phyloP scores from a whole-genome alignment of 2,888 invertebrate species.

The Lathronympha strigana region DNA sequence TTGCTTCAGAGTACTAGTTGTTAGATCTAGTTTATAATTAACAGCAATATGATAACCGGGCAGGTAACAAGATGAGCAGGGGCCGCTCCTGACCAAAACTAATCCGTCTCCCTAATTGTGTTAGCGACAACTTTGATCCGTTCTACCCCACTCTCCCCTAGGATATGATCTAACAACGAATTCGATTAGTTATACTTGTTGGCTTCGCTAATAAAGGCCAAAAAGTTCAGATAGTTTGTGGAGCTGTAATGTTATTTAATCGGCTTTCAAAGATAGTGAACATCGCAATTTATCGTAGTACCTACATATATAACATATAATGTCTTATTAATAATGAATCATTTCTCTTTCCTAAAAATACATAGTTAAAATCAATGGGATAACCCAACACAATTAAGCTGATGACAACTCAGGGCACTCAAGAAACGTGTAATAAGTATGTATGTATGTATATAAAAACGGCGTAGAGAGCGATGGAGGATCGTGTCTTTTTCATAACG shows the following conservation, averaged over 20 bases:
- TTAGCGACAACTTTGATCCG: slow-evolving; percentile 83
- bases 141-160: slow-evolving; percentile 62
- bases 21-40: slow-evolving; percentile 54
- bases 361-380: too few relatives aligned
- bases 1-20: not conserved
- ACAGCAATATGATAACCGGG: slow-evolving; percentile 56
- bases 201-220: slow-evolving; percentile 74
- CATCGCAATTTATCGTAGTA: not conserved
- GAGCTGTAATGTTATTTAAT: slow-evolving; percentile 35
- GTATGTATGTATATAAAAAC: too few relatives aligned
- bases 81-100: slow-evolving; percentile 74
- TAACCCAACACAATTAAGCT: too few relatives aligned
- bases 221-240: slow-evolving; percentile 46
- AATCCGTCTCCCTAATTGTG: slow-evolving; percentile 80
- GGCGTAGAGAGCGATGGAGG: too few relatives aligned
- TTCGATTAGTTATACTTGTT: slow-evolving; percentile 80
- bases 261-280: slow-evolving; percentile 9
- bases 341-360: too few relatives aligned
- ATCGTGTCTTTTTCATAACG: too few relatives aligned
- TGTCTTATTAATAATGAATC: too few relatives aligned
- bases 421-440: too few relatives aligned
- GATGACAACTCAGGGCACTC: too few relatives aligned
- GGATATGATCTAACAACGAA: slow-evolving; percentile 80
- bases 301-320: too few relatives aligned
- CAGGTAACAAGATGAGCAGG: slow-evolving; percentile 57